These are phyloP conservation scores for Zonitis immaculata DNA, from an alignment of 2,888 invertebrate species.

Conservation along the genomic window DNA sequence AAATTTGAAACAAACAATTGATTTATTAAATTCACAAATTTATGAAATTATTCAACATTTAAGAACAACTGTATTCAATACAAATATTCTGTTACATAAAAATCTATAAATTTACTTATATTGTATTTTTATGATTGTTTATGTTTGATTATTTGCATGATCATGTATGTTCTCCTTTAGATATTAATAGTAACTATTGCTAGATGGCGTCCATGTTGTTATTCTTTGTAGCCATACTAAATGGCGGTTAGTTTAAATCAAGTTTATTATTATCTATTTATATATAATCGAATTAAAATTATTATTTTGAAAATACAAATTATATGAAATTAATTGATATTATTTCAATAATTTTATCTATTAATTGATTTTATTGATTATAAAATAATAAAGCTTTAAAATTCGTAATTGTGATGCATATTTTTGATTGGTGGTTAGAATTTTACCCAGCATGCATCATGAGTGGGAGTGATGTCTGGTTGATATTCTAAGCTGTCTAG, in stretches of 20 bases:
- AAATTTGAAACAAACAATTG: too few species aligned
- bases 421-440: not conserved
- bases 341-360: not conserved
- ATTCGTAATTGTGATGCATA: not conserved
- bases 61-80: too few species aligned
- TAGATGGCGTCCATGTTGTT: too few species aligned
- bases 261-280: not conserved
- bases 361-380: not conserved
- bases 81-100: too few species aligned
- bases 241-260: not conserved
- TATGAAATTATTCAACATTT: too few species aligned
- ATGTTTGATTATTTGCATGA: too few species aligned
- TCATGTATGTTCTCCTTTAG: too few species aligned
- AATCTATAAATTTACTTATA: too few species aligned
- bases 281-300: not conserved
- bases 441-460: conserved; percentile 26
- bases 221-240: not conserved
- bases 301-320: not conserved
- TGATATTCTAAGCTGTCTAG: conserved; percentile 36
- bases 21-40: too few species aligned
- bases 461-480: conserved; percentile 48
- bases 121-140: too few species aligned
- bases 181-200: too few species aligned
- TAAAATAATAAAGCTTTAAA: not conserved
- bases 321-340: not conserved